A percentile compares a stretch with the other conserved stretches of the same genome.
These are phyloP conservation scores for Dendrophyllia cribrosa DNA, from an alignment of 64 coral and sea anemone genomes.

Conservation along the genomic window DNA sequence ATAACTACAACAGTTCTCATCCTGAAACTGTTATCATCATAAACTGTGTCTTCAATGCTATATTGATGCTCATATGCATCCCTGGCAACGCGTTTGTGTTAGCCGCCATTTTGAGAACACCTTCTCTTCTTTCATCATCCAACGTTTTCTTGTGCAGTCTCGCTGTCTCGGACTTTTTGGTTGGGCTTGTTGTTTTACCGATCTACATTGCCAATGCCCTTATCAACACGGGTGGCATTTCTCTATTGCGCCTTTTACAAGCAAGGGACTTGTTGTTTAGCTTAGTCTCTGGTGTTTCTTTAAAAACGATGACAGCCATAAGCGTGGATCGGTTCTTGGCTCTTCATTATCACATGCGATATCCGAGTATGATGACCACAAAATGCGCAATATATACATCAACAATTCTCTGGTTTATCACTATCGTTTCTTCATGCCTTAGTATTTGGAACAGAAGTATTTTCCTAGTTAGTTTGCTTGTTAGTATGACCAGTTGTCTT, in stretches of 20 bases:
- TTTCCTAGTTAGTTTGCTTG: background rate
- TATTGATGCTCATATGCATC: background rate
- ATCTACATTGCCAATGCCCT: background rate
- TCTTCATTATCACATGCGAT: slow-evolving; percentile 10
- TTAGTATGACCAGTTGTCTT: background rate
- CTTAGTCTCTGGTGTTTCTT: background rate
- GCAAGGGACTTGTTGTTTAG: background rate
- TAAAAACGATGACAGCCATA: background rate
- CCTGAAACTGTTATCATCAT: background rate
- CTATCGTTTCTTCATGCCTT: background rate
- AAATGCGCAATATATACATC: background rate
- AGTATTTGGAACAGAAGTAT: background rate
- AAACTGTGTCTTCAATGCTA: background rate
- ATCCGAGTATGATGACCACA: background rate
- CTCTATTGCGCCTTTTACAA: too few species aligned
- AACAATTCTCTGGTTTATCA: background rate
- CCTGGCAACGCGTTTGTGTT: background rate
- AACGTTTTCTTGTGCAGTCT: background rate
- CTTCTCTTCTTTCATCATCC: background rate
- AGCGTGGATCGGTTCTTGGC: background rate
- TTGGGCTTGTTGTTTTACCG: background rate
- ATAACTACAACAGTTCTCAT: background rate
- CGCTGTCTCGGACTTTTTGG: background rate
- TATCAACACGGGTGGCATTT: too few species aligned
- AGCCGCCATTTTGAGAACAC: background rate